These are phyloP conservation scores for Oncorhynchus clarkii DNA, from an alignment of 2,113 vertebrate genomes.

Conservation along the genomic window DNA sequence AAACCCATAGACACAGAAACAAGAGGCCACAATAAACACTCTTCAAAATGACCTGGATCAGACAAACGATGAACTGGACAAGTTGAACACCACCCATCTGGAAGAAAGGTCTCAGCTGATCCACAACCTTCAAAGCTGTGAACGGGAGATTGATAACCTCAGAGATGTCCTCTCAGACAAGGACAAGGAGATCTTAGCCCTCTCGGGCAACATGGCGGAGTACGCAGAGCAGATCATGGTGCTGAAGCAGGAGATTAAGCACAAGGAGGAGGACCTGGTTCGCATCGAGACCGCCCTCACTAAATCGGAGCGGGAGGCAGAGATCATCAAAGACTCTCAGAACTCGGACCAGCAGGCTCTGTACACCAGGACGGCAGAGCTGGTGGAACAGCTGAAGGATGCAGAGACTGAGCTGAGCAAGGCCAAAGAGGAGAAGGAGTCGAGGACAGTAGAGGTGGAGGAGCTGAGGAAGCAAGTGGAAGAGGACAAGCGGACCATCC, in stretches of 20 bases:
- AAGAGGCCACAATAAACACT: constrained; percentile 73
- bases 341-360: constrained; percentile 74
- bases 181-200: constrained; percentile 76
- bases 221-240: constrained; percentile 77
- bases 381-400: constrained; percentile 69
- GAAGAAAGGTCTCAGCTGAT: constrained; percentile 86
- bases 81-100: constrained; percentile 80
- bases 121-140: constrained; percentile 85
- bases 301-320: constrained; percentile 73
- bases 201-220: constrained; percentile 73
- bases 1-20: constrained; percentile 74
- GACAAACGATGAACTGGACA: constrained; percentile 87
- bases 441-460: constrained; percentile 71
- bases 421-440: constrained; percentile 61
- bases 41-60: constrained; percentile 84
- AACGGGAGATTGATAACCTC: constrained; percentile 84
- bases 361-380: constrained; percentile 69
- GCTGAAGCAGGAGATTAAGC: constrained; percentile 74
- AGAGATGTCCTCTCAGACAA: constrained; percentile 80
- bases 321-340: constrained; percentile 75
- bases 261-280: constrained; percentile 79
- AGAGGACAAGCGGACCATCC: constrained; percentile 72
- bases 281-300: constrained; percentile 71
- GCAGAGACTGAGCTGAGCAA: constrained; percentile 68
- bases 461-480: constrained; percentile 70